Evolutionary conservation across 2,113 vertebrate species (phyloP).

Genomic region (Felis chaus): DNA sequence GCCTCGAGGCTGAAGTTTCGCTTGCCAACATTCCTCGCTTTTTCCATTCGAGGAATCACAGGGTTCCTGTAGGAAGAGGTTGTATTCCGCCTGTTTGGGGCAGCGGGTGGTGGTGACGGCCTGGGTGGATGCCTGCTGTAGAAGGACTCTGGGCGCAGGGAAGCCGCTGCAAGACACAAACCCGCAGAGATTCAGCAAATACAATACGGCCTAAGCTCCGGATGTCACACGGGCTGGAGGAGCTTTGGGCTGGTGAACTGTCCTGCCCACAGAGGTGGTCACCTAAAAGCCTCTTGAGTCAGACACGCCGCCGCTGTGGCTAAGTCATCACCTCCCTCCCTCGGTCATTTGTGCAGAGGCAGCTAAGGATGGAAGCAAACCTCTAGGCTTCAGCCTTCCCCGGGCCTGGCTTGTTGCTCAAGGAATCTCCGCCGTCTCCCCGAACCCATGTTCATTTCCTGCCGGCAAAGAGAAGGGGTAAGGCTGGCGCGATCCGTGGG

Average conservation of each 20-base stretch:
- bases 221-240: not conserved
- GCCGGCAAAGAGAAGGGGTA: slow-evolving; percentile 74
- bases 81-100: not conserved
- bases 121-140: not conserved
- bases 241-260: not conserved
- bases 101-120: not conserved
- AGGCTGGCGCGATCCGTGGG: slow-evolving; percentile 72
- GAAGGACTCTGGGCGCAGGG: not conserved
- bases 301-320: not conserved
- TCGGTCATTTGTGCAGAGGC: not conserved
- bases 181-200: not conserved
- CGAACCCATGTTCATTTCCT: slow-evolving; percentile 84
- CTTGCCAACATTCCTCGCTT: not conserved
- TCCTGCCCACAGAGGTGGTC: not conserved
- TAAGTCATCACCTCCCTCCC: not conserved
- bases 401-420: slow-evolving; percentile 23
- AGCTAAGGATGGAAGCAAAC: not conserved
- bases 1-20: not conserved
- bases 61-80: not conserved
- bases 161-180: slow-evolving; percentile 43
- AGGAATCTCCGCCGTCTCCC: slow-evolving; percentile 71
- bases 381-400: slow-evolving; percentile 22
- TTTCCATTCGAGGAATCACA: not conserved
- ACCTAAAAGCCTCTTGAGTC: not conserved
- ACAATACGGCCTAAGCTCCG: not conserved